Base-by-base conservation (phyloP, 2,888 invertebrate species). In the Thereva unica region DNA sequence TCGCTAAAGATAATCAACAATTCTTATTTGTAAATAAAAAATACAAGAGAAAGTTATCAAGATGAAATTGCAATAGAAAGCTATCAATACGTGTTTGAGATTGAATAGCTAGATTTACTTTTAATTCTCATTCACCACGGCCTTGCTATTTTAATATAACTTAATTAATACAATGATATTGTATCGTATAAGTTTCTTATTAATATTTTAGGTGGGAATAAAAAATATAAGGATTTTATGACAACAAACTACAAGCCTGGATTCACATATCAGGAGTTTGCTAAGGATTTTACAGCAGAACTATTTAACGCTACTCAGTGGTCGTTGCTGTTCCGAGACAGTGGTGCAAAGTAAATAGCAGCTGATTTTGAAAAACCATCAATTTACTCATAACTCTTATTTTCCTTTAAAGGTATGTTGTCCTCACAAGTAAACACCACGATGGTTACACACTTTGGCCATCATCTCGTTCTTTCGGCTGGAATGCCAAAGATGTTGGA, bases 181-280 rank as follows among this genome's bases (percentile, higher is more conserved):
- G 23, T 23, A 23, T 23, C 23, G 23, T 23, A 23, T 23, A 23
- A 23, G 23, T 23, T 23, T 23, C 23, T 23, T 23, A 23, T 23
- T 23, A 23, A 23, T 23, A 23, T 23, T 23, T 23, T 23, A 23
- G 23, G 23, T 23, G 23, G 23, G 2, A 23, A 23, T 23, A 23
- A 23, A 23, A 77, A 81, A 34, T 84, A 85, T 72, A 76, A 78
- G 2, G 76, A 85, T 0, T 97, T 90, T 77, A 95, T 97, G 92
- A 79, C 85, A 40, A 82, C 87, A 41, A 93, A 93, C 75, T 97
- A 92, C 78, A 89, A 88, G 64, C 93, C 93, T 3, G 86, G 84
- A 57, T 95, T 93, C 75, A 88, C 91, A 0, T 98, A 98, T 80
- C 94, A 94, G 76, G 93, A 97, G 67, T 97, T 97, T 82, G 97